Evolutionary conservation across 1,140 invertebrate species (phyloP).

Genomic region (Maconellicoccus hirsutus): DNA sequence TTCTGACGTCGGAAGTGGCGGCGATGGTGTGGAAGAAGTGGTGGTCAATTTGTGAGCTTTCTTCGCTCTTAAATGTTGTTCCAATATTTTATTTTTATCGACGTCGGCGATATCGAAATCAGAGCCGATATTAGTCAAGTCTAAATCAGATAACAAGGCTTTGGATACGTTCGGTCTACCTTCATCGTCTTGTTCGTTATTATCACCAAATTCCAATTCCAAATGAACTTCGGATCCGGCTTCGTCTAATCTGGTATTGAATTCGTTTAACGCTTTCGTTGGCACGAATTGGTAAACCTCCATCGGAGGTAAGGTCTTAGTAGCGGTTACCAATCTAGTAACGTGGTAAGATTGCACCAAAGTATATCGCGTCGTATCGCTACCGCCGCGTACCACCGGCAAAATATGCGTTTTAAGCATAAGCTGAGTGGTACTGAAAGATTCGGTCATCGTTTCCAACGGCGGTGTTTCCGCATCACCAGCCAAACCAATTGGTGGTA

Average conservation of each 20-base stretch:
- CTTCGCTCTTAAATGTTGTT: constrained; percentile 43
- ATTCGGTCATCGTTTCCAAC: constrained; percentile 76
- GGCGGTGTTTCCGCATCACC: constrained; percentile 63
- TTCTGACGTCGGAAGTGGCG: constrained; percentile 14
- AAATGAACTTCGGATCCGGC: constrained; percentile 76
- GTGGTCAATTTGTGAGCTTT: constrained; percentile 38
- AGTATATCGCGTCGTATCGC: constrained; percentile 59
- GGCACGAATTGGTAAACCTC: constrained; percentile 76
- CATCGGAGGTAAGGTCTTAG: constrained; percentile 73
- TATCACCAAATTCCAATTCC: constrained; percentile 70
- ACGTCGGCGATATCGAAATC: constrained; percentile 56
- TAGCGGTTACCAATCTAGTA: constrained; percentile 70
- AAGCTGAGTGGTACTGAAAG: constrained; percentile 75
- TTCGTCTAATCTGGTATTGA: constrained; percentile 71
- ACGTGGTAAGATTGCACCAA: constrained; percentile 78
- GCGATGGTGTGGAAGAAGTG: constrained; percentile 11
- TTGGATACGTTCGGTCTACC: constrained; percentile 42
- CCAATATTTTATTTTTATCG: constrained; percentile 45
- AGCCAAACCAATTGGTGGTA: constrained; percentile 63
- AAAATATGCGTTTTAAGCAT: constrained; percentile 76
- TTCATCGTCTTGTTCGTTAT: constrained; percentile 53
- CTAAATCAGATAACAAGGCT: constrained; percentile 46
- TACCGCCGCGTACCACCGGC: constrained; percentile 57
- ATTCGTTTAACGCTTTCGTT: constrained; percentile 75
- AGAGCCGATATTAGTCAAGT: constrained; percentile 51